Percentiles rank a stretch among this genome's conserved stretches.
phyloP scores from a whole-genome alignment of 1,140 invertebrate species.

The Pseudomyrmex dendroicus region DNA sequence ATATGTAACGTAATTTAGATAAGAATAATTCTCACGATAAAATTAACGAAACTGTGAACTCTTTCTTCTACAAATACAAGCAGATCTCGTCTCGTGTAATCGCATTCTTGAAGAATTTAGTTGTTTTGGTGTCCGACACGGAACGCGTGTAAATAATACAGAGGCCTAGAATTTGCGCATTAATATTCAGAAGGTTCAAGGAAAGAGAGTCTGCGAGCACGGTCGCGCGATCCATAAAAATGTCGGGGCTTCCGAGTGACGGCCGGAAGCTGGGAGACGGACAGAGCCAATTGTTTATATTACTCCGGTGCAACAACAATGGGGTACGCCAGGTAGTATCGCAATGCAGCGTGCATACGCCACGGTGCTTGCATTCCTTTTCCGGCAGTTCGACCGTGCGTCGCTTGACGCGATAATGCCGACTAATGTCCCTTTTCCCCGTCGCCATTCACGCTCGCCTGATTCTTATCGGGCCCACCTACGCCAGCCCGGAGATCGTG shows the following conservation, averaged over 20 bases:
- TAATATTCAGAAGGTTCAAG: slow-evolving; percentile 66
- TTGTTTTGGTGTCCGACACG: slow-evolving; percentile 55
- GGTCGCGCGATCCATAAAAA: slow-evolving; percentile 84
- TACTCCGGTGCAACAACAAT: slow-evolving; percentile 83
- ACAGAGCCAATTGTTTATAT: slow-evolving; percentile 85
- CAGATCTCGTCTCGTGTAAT: background rate
- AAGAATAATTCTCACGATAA: background rate
- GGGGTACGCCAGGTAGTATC: slow-evolving; percentile 72
- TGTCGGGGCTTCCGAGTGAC: slow-evolving; percentile 83
- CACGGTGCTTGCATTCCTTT: slow-evolving; percentile 79
- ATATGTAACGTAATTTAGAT: background rate
- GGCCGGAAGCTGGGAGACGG: slow-evolving; percentile 84
- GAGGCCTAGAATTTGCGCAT: slow-evolving; percentile 65
- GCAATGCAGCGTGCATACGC: slow-evolving; percentile 64
- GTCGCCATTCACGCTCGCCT: slow-evolving; percentile 76
- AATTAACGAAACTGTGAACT: slow-evolving; percentile 22
- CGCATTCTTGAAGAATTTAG: slow-evolving; percentile 53
- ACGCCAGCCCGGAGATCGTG: background rate
- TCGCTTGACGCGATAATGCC: slow-evolving; percentile 81
- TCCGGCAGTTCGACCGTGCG: slow-evolving; percentile 82
- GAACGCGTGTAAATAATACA: slow-evolving; percentile 60
- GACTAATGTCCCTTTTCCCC: slow-evolving; percentile 76
- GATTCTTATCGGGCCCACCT: slow-evolving; percentile 70
- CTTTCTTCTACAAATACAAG: no score
- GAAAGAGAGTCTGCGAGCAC: slow-evolving; percentile 23